A percentile compares a stretch with the other conserved stretches of the same genome.
Evolutionary conservation across 2,888 invertebrate species (phyloP).

Genomic region (Folsomia manolachei): DNA sequence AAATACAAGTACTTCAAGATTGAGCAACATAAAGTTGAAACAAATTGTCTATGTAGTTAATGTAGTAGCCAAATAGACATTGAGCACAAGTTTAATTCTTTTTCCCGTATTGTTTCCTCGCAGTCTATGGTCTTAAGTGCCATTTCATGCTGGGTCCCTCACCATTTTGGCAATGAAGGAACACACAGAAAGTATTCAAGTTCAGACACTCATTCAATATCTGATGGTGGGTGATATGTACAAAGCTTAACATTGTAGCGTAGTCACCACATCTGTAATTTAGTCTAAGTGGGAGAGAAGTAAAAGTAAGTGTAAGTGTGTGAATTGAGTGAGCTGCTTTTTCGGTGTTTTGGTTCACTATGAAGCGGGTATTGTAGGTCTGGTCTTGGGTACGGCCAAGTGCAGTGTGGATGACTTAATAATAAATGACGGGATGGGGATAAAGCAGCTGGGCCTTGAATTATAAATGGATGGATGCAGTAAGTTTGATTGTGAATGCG

Average conservation of each 20-base stretch:
- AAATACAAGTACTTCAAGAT: too few species aligned
- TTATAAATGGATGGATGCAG: constrained; percentile 20
- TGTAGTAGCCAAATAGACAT: too few species aligned
- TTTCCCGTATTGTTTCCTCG: background rate
- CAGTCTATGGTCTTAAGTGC: background rate
- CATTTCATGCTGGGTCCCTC: background rate
- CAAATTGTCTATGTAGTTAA: background rate
- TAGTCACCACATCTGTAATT: too few species aligned
- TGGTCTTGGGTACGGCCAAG: background rate
- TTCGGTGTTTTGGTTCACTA: background rate
- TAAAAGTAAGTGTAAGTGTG: background rate
- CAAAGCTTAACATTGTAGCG: too few species aligned
- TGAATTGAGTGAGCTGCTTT: background rate
- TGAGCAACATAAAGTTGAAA: background rate
- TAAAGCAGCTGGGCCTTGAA: constrained; percentile 20
- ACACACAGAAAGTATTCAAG: too few species aligned
- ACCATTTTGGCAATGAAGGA: background rate
- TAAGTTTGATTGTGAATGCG: constrained; percentile 24
- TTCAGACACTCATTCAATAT: background rate
- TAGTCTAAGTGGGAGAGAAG: too few species aligned
- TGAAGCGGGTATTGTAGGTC: background rate
- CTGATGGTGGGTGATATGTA: background rate
- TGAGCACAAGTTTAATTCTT: background rate
- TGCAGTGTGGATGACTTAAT: constrained; percentile 9
- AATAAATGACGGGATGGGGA: constrained; percentile 19